phyloP scores from a whole-genome alignment of 2,797 vertebrate species.

The Oceanodroma leucorhoa region DNA sequence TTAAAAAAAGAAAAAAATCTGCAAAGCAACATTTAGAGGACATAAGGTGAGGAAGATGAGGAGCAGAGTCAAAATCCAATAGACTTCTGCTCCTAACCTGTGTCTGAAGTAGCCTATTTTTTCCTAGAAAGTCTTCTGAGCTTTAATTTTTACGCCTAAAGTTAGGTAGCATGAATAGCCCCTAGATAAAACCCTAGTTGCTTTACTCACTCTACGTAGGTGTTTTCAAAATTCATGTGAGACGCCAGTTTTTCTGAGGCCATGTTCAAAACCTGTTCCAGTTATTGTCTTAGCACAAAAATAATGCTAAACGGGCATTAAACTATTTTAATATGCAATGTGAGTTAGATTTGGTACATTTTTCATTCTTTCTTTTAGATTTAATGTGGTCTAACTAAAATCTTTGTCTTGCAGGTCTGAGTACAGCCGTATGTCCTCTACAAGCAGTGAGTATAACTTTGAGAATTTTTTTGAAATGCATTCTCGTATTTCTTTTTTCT shows the following conservation, averaged over 20 bases:
- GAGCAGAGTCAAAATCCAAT: neutral
- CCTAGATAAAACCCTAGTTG: neutral
- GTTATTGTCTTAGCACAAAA: neutral
- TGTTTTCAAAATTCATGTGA: neutral
- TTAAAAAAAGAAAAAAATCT: neutral
- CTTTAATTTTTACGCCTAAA: neutral
- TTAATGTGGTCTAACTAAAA: conserved; percentile 7
- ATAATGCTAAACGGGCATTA: neutral
- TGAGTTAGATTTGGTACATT: neutral
- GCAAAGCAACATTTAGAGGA: neutral
- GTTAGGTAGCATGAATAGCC: neutral
- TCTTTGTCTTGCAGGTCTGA: conserved; percentile 88
- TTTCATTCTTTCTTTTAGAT: neutral
- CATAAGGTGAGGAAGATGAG: neutral
- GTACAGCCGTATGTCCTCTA: conserved; percentile 91
- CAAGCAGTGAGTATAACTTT: conserved; percentile 89
- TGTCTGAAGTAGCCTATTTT: neutral
- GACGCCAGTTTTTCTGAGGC: neutral
- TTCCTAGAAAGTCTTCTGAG: neutral
- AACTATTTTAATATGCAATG: neutral
- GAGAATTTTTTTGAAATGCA: neutral
- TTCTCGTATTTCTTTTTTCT: neutral
- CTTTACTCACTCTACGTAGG: neutral
- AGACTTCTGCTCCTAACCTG: neutral
- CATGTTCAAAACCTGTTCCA: neutral